These are phyloP conservation scores for Nomada ruficornis DNA, from an alignment of 2,888 invertebrate genomes.

Conservation along the genomic window DNA sequence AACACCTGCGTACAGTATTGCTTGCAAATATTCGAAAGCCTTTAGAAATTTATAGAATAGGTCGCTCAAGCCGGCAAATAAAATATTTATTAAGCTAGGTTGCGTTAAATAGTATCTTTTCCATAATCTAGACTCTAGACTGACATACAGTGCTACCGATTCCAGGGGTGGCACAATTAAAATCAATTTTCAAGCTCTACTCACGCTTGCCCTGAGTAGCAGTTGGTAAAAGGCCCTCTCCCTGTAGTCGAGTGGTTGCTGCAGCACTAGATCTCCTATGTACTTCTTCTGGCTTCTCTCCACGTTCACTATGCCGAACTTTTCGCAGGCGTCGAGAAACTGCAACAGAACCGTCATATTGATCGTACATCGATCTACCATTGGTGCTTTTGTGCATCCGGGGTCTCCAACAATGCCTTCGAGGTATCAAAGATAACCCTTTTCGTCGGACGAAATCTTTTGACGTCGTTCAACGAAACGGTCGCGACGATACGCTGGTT, in stretches of 20 bases:
- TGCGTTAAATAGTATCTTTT: no score
- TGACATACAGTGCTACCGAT: background rate
- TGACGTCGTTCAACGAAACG: background rate
- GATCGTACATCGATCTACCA: background rate
- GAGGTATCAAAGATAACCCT: background rate
- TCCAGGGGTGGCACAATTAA: constrained; percentile 59
- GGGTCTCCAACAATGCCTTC: background rate
- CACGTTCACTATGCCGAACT: constrained; percentile 88
- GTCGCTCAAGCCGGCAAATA: no score
- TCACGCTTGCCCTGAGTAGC: constrained; percentile 90
- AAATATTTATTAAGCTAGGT: no score
- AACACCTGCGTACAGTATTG: no score
- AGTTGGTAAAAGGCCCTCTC: constrained; percentile 92
- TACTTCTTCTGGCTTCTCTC: constrained; percentile 89
- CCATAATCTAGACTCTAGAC: no score
- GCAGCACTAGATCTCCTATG: constrained; percentile 90
- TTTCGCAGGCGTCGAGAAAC: constrained; percentile 90
- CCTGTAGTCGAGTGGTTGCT: constrained; percentile 90
- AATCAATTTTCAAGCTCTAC: constrained; percentile 79
- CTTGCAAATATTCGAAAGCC: no score
- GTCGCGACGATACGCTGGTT: background rate
- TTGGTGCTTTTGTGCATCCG: no score
- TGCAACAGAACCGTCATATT: constrained; percentile 80
- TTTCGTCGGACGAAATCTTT: constrained; percentile 1
- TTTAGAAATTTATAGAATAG: no score